Evolutionary conservation across 1,140 invertebrate genomes (phyloP), one percentile per base, ranked within the genome.

Genomic region (Drosophila tsacasi): DNA sequence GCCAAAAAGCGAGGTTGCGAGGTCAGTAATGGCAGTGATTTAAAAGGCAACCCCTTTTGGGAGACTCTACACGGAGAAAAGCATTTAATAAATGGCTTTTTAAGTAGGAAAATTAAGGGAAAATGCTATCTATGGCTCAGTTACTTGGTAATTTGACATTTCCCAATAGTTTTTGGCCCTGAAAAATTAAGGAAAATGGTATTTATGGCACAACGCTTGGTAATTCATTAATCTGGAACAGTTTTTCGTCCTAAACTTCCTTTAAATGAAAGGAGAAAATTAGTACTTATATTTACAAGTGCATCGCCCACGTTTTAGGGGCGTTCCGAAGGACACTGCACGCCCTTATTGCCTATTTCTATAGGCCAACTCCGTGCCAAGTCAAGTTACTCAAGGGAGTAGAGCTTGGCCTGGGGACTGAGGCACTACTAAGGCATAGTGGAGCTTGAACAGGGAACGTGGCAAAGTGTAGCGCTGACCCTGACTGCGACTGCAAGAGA

Each of bases 21-120:
- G 82, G 82, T 84, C 82, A 85, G 74, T 54, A 78, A 66, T 55
- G 64, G 74, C 68, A 39, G 54, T 73, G 71, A 74, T 74, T 74
- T 73, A 30, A 42, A 59, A 40, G 64, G 25, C 67, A 47, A 55
- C 32, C 49, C 35, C 25, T 17, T 21, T 25, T 17, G n/a, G 23
- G 10, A 1, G 9, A 19, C 17, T 40, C 0, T 37, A 55, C 49
- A 63, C 37, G 1, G 13, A 32, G 21, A 49, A 40, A 64, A 62
- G 7, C 4, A 21, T 49, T 35, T 17, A 17, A 25, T 2, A 50
- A 61, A 49, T 23, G 30, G 12, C 13, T 55, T 55, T 27, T 19
- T 27, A 37, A 37, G 19, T 17, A n/a, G 13, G 4, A 19, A 17
- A 37, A 23, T 1, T 10, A 55, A 17, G 32, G 19, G 19, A 10